phyloP scores from a whole-genome alignment of 2,797 vertebrate species.

The Hoplostethus mediterraneus region DNA sequence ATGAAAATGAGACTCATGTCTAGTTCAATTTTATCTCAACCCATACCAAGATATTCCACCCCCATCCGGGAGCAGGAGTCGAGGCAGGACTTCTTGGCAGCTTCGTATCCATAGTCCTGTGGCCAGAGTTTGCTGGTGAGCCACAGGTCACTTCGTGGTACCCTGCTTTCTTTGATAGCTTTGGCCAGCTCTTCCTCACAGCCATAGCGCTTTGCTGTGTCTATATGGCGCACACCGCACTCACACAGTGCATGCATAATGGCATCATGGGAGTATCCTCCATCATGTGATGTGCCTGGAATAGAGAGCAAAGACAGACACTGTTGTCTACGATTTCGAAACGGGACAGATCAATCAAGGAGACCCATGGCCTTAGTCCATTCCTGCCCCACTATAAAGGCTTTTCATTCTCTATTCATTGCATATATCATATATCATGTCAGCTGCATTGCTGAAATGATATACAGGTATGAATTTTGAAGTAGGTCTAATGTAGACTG shows the following conservation, averaged over 20 bases:
- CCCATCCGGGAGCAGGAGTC: slow-evolving; percentile 82
- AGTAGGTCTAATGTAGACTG: too few relatives aligned
- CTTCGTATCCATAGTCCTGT: slow-evolving; percentile 80
- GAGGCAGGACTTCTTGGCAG: slow-evolving; percentile 79
- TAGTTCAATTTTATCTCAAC: background rate
- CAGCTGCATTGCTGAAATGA: too few relatives aligned
- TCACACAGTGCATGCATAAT: slow-evolving; percentile 81
- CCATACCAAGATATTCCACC: slow-evolving; percentile 83
- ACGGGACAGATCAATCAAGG: too few relatives aligned
- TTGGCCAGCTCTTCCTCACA: slow-evolving; percentile 82
- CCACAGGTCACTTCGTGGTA: slow-evolving; percentile 83
- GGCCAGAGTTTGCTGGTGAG: slow-evolving; percentile 88
- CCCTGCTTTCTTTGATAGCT: slow-evolving; percentile 78
- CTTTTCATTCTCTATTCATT: background rate
- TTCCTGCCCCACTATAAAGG: too few relatives aligned
- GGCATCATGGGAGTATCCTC: slow-evolving; percentile 84
- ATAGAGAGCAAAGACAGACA: background rate
- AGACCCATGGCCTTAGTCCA: too few relatives aligned
- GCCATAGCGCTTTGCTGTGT: slow-evolving; percentile 85
- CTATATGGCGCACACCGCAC: slow-evolving; percentile 84
- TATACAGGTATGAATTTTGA: too few relatives aligned
- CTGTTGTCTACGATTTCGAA: too few relatives aligned
- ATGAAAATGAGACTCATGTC: background rate
- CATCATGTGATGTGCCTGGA: slow-evolving; percentile 84
- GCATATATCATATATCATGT: too few relatives aligned